Percentiles rank a stretch among this genome's conserved stretches.
These are phyloP conservation scores for Puffinus mauretanicus DNA, from an alignment of 2,113 vertebrate genomes.

Conservation along the genomic window DNA sequence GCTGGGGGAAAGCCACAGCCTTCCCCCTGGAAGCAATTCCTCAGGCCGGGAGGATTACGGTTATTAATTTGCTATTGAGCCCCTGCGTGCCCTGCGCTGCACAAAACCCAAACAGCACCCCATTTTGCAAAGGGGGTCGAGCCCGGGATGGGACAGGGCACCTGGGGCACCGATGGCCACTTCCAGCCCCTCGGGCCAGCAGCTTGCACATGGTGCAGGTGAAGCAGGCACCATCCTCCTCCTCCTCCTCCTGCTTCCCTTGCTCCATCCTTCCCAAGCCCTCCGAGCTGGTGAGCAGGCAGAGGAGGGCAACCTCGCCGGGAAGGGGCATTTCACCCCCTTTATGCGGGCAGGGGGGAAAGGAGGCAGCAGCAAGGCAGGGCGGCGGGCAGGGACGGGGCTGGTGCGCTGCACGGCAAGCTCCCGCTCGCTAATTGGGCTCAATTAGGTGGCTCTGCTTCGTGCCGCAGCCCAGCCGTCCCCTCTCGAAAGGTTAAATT, in stretches of 20 bases:
- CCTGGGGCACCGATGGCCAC: background rate
- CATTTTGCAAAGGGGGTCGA: background rate
- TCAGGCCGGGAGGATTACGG: background rate
- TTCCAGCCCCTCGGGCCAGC: background rate
- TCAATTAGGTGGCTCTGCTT: constrained; percentile 51
- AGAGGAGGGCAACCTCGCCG: background rate
- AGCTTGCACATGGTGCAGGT: fast-evolving
- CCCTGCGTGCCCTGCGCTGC: background rate
- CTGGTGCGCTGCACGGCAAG: background rate
- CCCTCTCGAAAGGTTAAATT: constrained; percentile 18
- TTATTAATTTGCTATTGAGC: background rate
- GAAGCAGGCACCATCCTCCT: background rate
- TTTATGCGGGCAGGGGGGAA: background rate
- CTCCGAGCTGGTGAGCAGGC: background rate
- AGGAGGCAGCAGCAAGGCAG: background rate
- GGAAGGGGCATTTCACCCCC: background rate
- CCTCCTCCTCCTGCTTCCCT: background rate
- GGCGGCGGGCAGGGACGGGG: background rate
- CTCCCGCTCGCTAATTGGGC: constrained; percentile 39
- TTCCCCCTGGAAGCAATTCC: background rate
- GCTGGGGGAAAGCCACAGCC: background rate
- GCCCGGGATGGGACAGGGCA: background rate
- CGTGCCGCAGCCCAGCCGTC: background rate
- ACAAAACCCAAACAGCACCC: background rate
- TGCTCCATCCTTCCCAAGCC: background rate